Base-by-base conservation (phyloP, 1,140 invertebrate genomes). In the Cotesia chilonis region DNA sequence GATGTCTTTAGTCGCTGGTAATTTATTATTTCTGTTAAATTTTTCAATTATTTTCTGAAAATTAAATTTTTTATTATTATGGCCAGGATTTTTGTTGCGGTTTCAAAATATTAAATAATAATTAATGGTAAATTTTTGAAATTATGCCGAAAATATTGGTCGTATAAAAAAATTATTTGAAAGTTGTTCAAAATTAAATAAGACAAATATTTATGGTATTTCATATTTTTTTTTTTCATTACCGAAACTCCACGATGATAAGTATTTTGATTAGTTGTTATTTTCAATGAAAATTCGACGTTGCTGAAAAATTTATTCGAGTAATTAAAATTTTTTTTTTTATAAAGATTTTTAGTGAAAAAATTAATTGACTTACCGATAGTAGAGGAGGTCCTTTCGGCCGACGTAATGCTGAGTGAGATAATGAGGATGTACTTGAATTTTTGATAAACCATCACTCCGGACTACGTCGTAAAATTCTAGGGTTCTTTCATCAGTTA, bases 391-490 rank as follows among this genome's bases (percentile, higher is more conserved):
- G 80, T 94, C 93, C 41, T 90, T 85, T 36, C 93, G 87, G 52
- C 90, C 83, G 4, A 87, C 82, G 75, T 91, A 95, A 71, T 91
- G 82, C 79, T 94, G 92, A 6, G 87, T 89, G 74, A 94, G 88
- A 72, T 88, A 87, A 3, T 87, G 78, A 0, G 88, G 83, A 12
- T 90, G 88, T 77, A 92, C 89, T 66, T 90, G 87, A 0, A 94
- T 84, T 74, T 88, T 89, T 1, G 83, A 81, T 28, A 95, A 85
- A 72, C 92, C 90, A 82, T 95, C 93, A 4, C 90, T 82, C 17
- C 93, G 88, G 1, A 90, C 89, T 55, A 89, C 86, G 69, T 90
- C 84, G 77, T 92, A 94, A 85, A 94, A 96, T 69, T 92, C 86
- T 76, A 96, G 83, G 0, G 85, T 89, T 68, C 92, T 87, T 37